These are phyloP conservation scores for Petrocephalus sullivani DNA, from an alignment of 2,797 vertebrate species.

Conservation along the genomic window DNA sequence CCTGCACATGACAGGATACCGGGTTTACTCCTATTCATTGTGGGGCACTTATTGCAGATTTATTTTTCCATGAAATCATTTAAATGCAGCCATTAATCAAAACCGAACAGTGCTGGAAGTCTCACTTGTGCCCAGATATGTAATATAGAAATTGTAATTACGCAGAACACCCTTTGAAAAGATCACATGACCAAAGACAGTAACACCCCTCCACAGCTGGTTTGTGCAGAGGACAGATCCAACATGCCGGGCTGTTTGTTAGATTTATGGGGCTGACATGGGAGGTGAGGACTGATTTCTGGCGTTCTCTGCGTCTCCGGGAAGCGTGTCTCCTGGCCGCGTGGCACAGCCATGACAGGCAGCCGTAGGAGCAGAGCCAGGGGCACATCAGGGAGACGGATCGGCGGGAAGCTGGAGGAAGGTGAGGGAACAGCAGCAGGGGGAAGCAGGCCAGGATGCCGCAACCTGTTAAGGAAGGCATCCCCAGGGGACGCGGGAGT, in stretches of 20 bases:
- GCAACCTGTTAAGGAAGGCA: neutral
- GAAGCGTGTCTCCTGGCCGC: neutral
- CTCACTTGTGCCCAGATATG: neutral
- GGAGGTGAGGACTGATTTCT: neutral
- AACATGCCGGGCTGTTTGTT: neutral
- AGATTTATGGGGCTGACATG: neutral
- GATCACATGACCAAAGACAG: neutral
- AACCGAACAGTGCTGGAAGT: neutral
- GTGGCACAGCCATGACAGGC: neutral
- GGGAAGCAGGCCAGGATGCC: neutral
- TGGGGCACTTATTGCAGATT: neutral
- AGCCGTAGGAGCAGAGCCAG: neutral
- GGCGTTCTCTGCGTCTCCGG: neutral
- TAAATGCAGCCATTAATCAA: neutral
- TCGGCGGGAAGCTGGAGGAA: neutral
- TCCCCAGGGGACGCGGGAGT: neutral
- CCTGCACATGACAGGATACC: neutral
- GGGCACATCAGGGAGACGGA: neutral
- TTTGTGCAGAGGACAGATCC: neutral
- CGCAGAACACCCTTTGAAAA: neutral
- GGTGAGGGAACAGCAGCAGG: neutral
- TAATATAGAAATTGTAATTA: neutral
- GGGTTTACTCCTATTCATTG: neutral
- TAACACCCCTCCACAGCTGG: neutral
- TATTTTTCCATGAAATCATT: neutral